A percentile compares a stretch with the other conserved stretches of the same genome.
phyloP scores from a whole-genome alignment of 2,113 vertebrate species.

The Acinonyx jubatus region DNA sequence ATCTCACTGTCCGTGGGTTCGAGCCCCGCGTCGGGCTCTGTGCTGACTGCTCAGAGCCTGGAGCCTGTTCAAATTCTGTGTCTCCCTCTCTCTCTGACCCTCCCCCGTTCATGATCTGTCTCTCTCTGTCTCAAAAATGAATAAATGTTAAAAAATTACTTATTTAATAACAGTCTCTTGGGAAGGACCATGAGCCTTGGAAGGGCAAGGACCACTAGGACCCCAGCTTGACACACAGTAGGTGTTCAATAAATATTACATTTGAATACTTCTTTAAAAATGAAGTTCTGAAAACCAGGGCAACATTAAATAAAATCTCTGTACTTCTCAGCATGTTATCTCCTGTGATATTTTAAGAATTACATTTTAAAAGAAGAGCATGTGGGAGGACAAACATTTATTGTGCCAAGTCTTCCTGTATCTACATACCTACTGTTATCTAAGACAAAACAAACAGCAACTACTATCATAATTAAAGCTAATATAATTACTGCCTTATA shows the following conservation, averaged over 20 bases:
- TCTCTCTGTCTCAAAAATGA: no score
- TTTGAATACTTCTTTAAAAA: constrained; percentile 7
- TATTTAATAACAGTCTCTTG: not conserved
- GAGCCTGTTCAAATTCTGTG: no score
- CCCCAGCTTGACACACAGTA: not conserved
- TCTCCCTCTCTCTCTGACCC: no score
- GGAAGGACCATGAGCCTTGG: not conserved
- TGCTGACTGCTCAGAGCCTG: no score
- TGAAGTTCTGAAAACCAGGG: not conserved
- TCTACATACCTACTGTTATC: not conserved
- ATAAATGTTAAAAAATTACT: not conserved
- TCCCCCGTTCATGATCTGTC: no score
- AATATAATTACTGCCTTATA: not conserved
- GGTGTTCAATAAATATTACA: not conserved
- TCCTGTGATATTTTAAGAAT: not conserved
- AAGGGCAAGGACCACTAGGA: not conserved
- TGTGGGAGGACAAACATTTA: not conserved
- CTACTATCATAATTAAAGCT: not conserved
- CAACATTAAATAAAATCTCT: not conserved
- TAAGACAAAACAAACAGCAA: constrained; percentile 18
- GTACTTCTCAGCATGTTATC: not conserved
- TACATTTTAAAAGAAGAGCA: not conserved
- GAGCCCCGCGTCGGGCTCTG: no score
- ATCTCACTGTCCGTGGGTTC: no score
- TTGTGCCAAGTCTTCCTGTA: not conserved